Percentiles rank a stretch among this genome's conserved stretches.
These are phyloP conservation scores for Phaethornis superciliosus DNA, from an alignment of 2,113 vertebrate species.

Conservation along the genomic window DNA sequence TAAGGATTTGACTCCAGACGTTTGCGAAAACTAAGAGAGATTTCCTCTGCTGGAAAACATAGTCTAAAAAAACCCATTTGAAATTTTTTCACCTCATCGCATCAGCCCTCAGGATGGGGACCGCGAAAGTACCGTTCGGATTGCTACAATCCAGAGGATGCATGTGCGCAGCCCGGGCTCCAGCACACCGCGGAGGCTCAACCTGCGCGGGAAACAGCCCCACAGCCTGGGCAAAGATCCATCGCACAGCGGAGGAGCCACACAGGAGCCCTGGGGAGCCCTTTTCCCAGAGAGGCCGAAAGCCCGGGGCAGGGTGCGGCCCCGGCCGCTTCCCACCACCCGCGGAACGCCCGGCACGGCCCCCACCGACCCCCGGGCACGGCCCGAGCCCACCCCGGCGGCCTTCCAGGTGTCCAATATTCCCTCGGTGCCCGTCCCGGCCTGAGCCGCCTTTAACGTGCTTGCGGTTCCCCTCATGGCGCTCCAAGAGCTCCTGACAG, in stretches of 20 bases:
- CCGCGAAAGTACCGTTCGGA: not conserved
- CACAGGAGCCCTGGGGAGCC: too few species aligned
- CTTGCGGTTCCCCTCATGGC: too few species aligned
- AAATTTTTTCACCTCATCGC: not conserved
- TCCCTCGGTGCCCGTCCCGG: not conserved
- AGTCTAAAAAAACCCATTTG: not conserved
- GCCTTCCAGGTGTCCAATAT: too few species aligned
- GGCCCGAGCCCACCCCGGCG: too few species aligned
- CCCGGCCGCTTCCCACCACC: not conserved
- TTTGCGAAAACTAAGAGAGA: not conserved
- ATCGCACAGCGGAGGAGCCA: not conserved
- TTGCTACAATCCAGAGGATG: rapidly evolving
- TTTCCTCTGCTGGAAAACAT: not conserved
- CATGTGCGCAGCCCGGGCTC: not conserved
- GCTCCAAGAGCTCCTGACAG: not conserved
- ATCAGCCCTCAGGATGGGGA: not conserved
- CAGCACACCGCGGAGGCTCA: not conserved
- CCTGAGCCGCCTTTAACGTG: not conserved
- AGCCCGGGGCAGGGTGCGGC: rapidly evolving
- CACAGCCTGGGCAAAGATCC: not conserved
- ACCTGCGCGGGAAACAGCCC: not conserved
- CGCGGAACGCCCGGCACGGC: not conserved
- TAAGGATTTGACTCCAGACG: not conserved
- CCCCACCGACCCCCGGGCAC: not conserved
- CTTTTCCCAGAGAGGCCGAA: too few species aligned